Base-by-base conservation (phyloP, 2,113 vertebrate genomes). In the Xiphias gladius region DNA sequence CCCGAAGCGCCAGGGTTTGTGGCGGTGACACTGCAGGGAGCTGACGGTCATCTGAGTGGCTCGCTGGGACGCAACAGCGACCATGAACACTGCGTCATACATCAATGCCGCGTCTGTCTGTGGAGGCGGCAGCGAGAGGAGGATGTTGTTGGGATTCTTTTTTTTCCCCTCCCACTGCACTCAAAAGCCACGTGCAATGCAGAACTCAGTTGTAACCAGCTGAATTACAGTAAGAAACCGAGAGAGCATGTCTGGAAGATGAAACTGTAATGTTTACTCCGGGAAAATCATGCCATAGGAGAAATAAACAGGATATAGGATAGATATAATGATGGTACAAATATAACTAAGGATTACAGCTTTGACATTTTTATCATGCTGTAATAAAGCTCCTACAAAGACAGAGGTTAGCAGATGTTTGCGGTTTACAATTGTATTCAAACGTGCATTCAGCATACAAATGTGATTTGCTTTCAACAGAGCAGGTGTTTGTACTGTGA, bases 1-100 rank as follows among this genome's bases (percentile, higher is more conserved):
- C 70, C 98, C 98, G 24, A 99, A 99, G 81, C 97, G 96, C 98
- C 98, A 99, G 0, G 98, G 98, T 79, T 99, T 99, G 93, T 99
- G 98, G 28, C 98, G 95, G 93, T 99, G 98, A 91, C 98, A 99
- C 93, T 99, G 98, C 37, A 99, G 95, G 76, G 98, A 99, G 94
- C 97, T 98, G 91, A 99, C 97, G 0, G 98, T 95, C 95, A 99
- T 96, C 94, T 99, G 98, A 14, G 96, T 93, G 73, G 97, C 97
- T 4, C 96, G 95, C 91, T 99, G 98, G 0, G 97, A 97, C 0
- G 97, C 97, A 6, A 98, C 94, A 1, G 98, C 97, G 19, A 99
- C 97, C 96, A 98, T 95, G 90, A 96, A 97, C 72, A 99, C 98
- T 0, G 98, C 98, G 2, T 99, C 98, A 0, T 98, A 99, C 97